phyloP scores from a whole-genome alignment of 2,888 invertebrate genomes.

The Leptopterna dolabrata region DNA sequence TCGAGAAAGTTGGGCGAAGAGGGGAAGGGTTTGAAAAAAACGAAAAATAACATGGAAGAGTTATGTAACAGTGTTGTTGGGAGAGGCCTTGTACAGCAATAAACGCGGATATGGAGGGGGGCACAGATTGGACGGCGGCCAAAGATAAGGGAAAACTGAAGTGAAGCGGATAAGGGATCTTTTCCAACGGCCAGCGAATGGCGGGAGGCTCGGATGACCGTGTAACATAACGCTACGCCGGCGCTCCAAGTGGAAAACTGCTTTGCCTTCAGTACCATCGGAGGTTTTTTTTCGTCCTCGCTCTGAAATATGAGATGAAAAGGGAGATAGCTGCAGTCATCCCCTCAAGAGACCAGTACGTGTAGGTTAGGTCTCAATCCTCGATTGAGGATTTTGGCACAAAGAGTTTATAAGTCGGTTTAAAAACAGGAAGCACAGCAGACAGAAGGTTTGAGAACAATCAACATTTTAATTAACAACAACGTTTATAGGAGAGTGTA shows the following conservation, averaged over 20 bases:
- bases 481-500: too few species aligned
- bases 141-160: constrained; percentile 7
- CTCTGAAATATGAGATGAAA: background rate
- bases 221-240: background rate
- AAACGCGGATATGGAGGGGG: background rate
- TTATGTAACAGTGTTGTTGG: background rate
- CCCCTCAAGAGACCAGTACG: too few species aligned
- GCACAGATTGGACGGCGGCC: constrained; percentile 3
- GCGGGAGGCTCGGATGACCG: background rate
- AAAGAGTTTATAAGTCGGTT: too few species aligned
- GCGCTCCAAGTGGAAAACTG: background rate
- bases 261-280: background rate
- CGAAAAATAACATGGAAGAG: background rate
- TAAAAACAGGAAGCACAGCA: too few species aligned
- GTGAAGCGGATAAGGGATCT: background rate
- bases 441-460: too few species aligned
- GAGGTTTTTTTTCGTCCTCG: too few species aligned
- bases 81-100: background rate
- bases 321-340: background rate
- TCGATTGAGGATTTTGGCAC: background rate
- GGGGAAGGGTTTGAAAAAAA: too few species aligned
- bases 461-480: too few species aligned
- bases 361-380: too few species aligned
- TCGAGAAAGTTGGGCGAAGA: too few species aligned
- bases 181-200: background rate